phyloP scores from a whole-genome alignment of 2,113 vertebrate species.

The Smithornis capensis region DNA sequence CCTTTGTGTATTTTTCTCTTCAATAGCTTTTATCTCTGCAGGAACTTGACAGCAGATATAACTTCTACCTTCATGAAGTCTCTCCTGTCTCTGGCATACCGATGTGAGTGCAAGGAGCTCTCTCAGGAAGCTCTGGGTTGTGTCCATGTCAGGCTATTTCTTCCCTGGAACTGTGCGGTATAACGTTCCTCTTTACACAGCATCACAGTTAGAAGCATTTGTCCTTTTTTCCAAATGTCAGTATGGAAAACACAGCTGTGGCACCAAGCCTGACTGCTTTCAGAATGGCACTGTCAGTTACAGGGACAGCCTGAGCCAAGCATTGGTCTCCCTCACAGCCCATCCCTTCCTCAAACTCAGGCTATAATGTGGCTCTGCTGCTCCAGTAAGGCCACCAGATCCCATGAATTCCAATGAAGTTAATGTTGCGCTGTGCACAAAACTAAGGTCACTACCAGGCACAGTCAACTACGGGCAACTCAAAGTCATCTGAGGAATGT shows the following conservation, averaged over 20 bases:
- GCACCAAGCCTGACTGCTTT: background rate
- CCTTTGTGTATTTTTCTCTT: background rate
- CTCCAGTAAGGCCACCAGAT: background rate
- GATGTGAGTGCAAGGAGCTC: background rate
- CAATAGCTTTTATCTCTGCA: background rate
- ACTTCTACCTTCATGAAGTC: background rate
- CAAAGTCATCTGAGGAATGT: background rate
- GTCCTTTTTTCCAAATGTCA: background rate
- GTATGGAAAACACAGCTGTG: background rate
- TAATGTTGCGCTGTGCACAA: background rate
- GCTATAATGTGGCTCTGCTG: background rate
- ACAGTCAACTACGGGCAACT: too few relatives aligned
- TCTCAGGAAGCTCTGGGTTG: background rate
- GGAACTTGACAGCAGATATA: background rate
- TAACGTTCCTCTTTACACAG: background rate
- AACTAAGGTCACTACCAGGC: background rate
- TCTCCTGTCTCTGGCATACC: background rate
- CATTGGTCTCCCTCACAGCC: accelerated
- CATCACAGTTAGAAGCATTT: background rate
- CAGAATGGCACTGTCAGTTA: background rate
- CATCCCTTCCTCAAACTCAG: background rate
- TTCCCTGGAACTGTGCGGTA: background rate
- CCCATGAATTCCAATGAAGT: background rate
- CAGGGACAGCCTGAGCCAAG: background rate
- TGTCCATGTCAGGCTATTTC: background rate